Base-by-base conservation (phyloP, 37 sponge, comb jelly and placozoan species). In the Axinella damicornis region DNA sequence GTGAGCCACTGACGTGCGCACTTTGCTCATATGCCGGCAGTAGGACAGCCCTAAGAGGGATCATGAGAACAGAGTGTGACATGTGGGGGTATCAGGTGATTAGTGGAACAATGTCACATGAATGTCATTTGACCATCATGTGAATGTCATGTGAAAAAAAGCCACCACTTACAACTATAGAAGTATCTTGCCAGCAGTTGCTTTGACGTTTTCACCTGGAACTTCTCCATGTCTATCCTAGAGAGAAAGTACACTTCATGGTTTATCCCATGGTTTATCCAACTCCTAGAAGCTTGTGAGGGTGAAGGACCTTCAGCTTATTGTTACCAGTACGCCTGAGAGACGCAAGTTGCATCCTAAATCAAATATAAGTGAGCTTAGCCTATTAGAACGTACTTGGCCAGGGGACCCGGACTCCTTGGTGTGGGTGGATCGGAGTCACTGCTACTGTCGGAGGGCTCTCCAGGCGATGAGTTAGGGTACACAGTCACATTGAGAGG, bases 11-110 rank as follows among this genome's bases (percentile, higher is more conserved):
- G 66, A 72, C 21, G 73, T 69, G 32, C 85, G 65, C 19, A 94
- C 93, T 52, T 89, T 91, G 31, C 76, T 41, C 77, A 94, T 85
- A 67, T 97, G 93, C 27, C 97, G 92, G 53, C 97, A 94, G 68
- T 97, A 90, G 21, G 95, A 92, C 62, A 92, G 72, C 97, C 97
- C 95, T 90, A 57, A n/a, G n/a, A n/a, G n/a, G n/a, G n/a, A n/a
- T 21, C 66, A 2, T 46, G 46, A 46, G 46, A 21, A 34, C 35
- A n/a, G 22, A 53, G 38, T 2, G 30, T 19, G 36, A 34, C 39
- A 11, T n/a, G n/a, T n/a, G n/a, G n/a, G n/a, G n/a, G n/a, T n/a
- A n/a, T n/a, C n/a, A n/a, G n/a, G n/a, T n/a, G n/a, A n/a, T n/a
- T n/a, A n/a, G n/a, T n/a, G n/a, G n/a, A n/a, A n/a, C n/a, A n/a